phyloP scores from a whole-genome alignment of 1,140 invertebrate genomes.

The Trichomalopsis sarcophagae region DNA sequence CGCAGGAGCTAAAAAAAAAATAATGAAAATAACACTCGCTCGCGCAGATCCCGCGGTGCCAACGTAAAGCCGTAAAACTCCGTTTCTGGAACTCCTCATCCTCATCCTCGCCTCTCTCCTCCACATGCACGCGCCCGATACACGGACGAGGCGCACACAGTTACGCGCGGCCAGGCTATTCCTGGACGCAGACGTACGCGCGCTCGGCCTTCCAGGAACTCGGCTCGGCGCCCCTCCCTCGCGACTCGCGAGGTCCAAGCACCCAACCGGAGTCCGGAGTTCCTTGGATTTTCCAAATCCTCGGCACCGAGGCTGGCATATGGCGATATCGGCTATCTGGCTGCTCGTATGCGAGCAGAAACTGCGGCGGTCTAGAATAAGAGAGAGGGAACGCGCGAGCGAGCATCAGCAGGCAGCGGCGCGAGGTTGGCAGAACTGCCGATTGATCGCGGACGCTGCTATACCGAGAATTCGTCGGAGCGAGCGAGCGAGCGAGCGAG shows the following conservation, averaged over 20 bases:
- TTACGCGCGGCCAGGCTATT: neutral
- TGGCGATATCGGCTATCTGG: too few relatives aligned
- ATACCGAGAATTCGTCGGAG: conserved; percentile 34
- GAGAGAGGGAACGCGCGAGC: neutral
- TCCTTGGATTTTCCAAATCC: neutral
- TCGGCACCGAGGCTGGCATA: neutral
- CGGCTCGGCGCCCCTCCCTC: neutral
- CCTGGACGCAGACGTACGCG: neutral
- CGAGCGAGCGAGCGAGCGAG: conserved; percentile 9
- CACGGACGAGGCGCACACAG: neutral
- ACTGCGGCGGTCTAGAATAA: too few relatives aligned
- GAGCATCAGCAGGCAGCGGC: too few relatives aligned
- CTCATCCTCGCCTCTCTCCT: neutral
- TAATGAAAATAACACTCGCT: neutral
- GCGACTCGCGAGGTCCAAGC: neutral
- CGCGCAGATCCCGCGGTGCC: neutral
- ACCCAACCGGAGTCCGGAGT: neutral
- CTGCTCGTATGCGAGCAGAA: too few relatives aligned
- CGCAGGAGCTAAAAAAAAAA: neutral
- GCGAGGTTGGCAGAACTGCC: conserved; percentile 26
- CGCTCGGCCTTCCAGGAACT: conserved; percentile 15
- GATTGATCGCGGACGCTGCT: conserved; percentile 43
- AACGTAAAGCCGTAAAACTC: neutral
- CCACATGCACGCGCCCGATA: neutral
- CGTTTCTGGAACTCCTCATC: neutral